Percentiles rank a stretch among this genome's conserved stretches.
phyloP scores from a whole-genome alignment of 2,888 invertebrate species.

The Ecliptopera silaceata region DNA sequence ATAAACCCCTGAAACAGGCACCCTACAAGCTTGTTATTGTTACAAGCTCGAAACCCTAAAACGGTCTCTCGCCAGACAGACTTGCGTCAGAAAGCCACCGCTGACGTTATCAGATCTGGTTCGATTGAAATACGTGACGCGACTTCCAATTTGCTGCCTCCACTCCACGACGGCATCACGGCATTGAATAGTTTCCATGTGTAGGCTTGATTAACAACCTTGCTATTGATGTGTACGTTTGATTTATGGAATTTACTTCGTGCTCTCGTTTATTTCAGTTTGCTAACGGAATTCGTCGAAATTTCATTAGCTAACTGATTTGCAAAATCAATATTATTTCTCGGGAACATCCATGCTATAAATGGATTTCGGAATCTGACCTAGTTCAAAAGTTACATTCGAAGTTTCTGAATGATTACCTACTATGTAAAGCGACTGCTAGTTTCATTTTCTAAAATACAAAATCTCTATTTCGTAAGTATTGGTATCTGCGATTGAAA shows the following conservation, averaged over 20 bases:
- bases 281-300: neutral
- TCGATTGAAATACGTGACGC: conserved; percentile 75
- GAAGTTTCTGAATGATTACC: too few species aligned
- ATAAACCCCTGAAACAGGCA: neutral
- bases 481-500: too few species aligned
- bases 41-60: neutral
- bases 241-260: conserved; percentile 33
- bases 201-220: conserved; percentile 52
- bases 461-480: too few species aligned
- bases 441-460: too few species aligned
- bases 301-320: too few species aligned
- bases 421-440: too few species aligned
- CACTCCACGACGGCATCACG: conserved; percentile 38
- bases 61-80: conserved; percentile 25
- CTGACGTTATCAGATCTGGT: conserved; percentile 57
- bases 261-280: conserved; percentile 31
- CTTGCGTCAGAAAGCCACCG: conserved; percentile 44
- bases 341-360: neutral
- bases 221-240: conserved; percentile 40
- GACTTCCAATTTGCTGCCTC: conserved; percentile 51
- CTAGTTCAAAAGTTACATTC: too few species aligned
- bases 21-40: too few species aligned
- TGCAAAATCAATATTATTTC: conserved; percentile 1
- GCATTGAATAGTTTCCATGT: conserved; percentile 46
- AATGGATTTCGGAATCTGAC: too few species aligned